These are phyloP conservation scores for Ptychochromis oligacanthus DNA, from an alignment of 2,113 vertebrate genomes.

Conservation along the genomic window DNA sequence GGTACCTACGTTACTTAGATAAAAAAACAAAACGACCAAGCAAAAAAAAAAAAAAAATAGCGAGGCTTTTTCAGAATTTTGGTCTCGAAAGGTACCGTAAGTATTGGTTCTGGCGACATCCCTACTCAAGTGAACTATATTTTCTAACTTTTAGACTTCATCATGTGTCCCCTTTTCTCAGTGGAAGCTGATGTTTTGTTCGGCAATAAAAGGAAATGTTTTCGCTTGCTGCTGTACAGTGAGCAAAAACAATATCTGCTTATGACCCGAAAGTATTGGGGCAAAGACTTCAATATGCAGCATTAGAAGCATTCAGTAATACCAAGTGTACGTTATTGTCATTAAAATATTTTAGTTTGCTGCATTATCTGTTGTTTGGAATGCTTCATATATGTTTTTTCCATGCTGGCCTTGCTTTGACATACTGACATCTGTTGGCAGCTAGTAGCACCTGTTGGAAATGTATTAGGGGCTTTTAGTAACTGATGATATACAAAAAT, in stretches of 20 bases:
- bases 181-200: neutral
- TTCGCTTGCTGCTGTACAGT: neutral
- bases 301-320: neutral
- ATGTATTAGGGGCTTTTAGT: neutral
- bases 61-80: neutral
- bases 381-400: neutral
- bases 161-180: neutral
- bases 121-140: neutral
- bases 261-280: neutral
- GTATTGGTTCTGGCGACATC: neutral
- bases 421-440: neutral
- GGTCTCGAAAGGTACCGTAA: neutral
- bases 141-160: neutral
- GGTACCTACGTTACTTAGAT: neutral
- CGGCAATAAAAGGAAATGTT: neutral
- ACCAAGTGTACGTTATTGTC: too few species aligned
- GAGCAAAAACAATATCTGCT: neutral
- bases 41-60: neutral
- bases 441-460: constrained; percentile 39
- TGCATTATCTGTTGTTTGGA: fast-evolving
- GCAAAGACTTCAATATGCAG: neutral
- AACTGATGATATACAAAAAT: constrained; percentile 2
- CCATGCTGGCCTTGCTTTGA: neutral
- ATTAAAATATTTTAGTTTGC: neutral
- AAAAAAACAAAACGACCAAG: neutral